phyloP scores from a whole-genome alignment of 30 jellyfish, hydroid and myxozoan species.

The Cassiopea andromeda region DNA sequence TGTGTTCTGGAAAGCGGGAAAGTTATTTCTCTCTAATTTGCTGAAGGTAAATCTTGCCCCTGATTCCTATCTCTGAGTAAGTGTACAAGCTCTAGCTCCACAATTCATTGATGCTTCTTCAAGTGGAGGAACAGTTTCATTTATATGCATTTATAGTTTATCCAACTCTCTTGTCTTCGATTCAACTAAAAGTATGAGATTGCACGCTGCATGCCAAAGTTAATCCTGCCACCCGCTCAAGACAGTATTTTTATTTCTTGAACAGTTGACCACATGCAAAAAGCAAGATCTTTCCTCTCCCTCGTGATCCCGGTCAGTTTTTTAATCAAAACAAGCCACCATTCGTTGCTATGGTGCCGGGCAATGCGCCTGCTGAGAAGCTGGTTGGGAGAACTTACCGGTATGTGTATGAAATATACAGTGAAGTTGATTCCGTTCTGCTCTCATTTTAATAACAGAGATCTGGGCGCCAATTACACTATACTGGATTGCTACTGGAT shows the following conservation, averaged over 20 bases:
- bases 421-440: neutral
- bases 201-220: constrained; percentile 37
- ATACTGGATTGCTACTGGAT: too few species aligned
- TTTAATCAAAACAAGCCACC: constrained; percentile 55
- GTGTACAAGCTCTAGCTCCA: too few species aligned
- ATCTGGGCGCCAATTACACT: too few species aligned
- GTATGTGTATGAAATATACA: neutral
- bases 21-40: too few species aligned
- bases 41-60: too few species aligned
- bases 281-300: constrained; percentile 63
- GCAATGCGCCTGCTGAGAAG: neutral
- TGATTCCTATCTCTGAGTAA: too few species aligned
- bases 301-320: constrained; percentile 75
- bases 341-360: constrained; percentile 30
- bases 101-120: neutral
- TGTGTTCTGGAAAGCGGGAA: too few species aligned
- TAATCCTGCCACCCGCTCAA: constrained; percentile 76
- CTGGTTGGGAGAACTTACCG: neutral
- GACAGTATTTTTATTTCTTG: constrained; percentile 15
- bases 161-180: constrained; percentile 2
- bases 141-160: neutral
- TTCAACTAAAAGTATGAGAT: constrained; percentile 18
- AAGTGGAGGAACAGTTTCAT: neutral
- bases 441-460: too few species aligned
- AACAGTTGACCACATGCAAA: constrained; percentile 79